Percentiles rank a stretch among this genome's conserved stretches.
phyloP scores from a whole-genome alignment of 1,140 invertebrate species.

The Hypothenemus hampei region DNA sequence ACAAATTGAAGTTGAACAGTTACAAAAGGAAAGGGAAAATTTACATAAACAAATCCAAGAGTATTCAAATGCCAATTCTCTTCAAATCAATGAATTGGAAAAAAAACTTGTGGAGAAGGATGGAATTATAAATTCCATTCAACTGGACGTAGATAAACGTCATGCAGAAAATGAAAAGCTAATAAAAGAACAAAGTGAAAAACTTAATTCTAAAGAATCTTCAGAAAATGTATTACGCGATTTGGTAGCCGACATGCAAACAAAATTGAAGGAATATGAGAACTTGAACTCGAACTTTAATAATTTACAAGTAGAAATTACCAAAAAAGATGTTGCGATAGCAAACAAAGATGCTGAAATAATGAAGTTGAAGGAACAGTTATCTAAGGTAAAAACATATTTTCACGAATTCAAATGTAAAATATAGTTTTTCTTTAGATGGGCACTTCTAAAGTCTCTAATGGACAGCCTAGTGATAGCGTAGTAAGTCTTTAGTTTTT shows the following conservation, averaged over 20 bases:
- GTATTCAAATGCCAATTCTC: neutral
- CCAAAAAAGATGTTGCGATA: constrained; percentile 6
- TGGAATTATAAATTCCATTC: neutral
- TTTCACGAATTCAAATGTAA: neutral
- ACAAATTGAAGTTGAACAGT: constrained; percentile 7
- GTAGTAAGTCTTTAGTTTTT: constrained; percentile 4
- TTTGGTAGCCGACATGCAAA: constrained; percentile 15
- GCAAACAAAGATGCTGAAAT: constrained; percentile 14
- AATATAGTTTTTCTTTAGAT: neutral
- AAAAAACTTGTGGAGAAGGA: constrained; percentile 16
- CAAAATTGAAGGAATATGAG: neutral
- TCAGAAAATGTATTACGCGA: constrained; percentile 9
- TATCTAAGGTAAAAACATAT: constrained; percentile 18
- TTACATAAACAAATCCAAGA: neutral
- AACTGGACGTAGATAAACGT: constrained; percentile 3
- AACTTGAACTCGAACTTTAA: neutral
- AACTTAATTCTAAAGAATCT: constrained; percentile 5
- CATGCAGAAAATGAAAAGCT: constrained; percentile 1
- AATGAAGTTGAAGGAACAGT: constrained; percentile 14
- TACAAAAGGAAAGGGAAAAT: constrained; percentile 10
- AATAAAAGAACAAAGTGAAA: constrained; percentile 4
- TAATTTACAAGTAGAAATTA: constrained; percentile 5
- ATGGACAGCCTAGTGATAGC: neutral
- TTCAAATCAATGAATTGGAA: constrained; percentile 11
- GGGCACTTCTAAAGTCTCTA: neutral